Evolutionary conservation across 2,888 invertebrate species (phyloP), one percentile per base, ranked within the genome.

Genomic region (Venustoraphidia nigricollis): DNA sequence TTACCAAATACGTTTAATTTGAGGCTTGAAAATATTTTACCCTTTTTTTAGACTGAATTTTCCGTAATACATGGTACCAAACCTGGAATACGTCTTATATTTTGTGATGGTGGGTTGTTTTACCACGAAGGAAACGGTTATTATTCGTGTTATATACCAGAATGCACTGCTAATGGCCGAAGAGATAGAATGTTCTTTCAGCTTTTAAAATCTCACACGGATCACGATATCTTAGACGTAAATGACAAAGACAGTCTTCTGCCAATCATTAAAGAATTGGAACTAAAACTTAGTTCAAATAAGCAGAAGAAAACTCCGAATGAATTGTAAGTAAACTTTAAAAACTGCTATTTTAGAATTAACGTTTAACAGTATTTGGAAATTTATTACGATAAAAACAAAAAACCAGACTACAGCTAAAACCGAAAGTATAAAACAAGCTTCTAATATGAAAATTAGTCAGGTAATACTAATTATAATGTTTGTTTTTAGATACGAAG

Each of bases 121-220:
- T 46, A 46, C 34, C 46, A 46, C 17, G 17, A 14, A 35, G 41
- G 46, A 35, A 46, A 46, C 35, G 46, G 46, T 10, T 35, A 41
- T 11, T 46, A 46, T 14, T 35, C 35, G n/a, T 46, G 46, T 27
- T 36, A 40, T 34, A n/a, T 46, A 14, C 13, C 40, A 36, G 46
- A 14, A 8, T 46, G 46, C 34, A 6, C 10, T 13, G 17, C 41
- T 10, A 35, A 36, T 34, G 46, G 46, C 35, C 40, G 46, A 35
- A 27, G 46, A 11, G 46, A 46, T 14, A 27, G 46, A 46, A 46
- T 41, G 10, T 46, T 46, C 36, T 46, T 46, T 17, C 46, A 46
- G 35, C 9, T 46, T 10, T 40, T 46, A 11, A 10, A 35, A 11
- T 36, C 46, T 10, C 46, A 46, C 13, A 35, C 34, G 10, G 41